Percentiles rank a stretch among this genome's conserved stretches.
Evolutionary conservation across 2,113 vertebrate species (phyloP).

Genomic region (Dunckerocampus dactyliophorus): DNA sequence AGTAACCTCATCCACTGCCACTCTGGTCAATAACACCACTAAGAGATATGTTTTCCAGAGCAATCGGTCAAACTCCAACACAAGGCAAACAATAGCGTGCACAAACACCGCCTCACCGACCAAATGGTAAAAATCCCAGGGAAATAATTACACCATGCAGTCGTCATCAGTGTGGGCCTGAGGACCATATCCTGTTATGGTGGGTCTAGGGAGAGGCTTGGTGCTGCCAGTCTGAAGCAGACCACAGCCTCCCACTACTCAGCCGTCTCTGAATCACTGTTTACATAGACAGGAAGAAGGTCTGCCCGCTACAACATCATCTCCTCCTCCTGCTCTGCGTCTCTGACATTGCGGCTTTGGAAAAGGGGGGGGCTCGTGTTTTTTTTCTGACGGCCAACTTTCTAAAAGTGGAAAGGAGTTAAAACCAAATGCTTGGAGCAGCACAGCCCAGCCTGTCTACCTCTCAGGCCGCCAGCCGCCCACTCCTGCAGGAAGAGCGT

Average conservation of each 20-base stretch:
- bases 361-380: slow-evolving; percentile 26
- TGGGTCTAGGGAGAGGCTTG: slow-evolving; percentile 50
- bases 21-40: slow-evolving; percentile 45
- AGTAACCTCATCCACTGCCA: slow-evolving; percentile 40
- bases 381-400: slow-evolving; percentile 59
- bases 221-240: slow-evolving; percentile 43
- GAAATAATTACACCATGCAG: slow-evolving; percentile 56
- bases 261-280: slow-evolving; percentile 64
- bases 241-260: slow-evolving; percentile 66
- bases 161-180: slow-evolving; percentile 40
- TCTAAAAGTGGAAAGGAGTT: slow-evolving; percentile 65
- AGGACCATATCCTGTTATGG: slow-evolving; percentile 69
- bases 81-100: slow-evolving; percentile 20
- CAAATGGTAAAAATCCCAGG: slow-evolving; percentile 39
- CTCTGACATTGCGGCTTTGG: slow-evolving; percentile 65
- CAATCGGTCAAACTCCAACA: slow-evolving; percentile 28
- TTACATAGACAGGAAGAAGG: slow-evolving; percentile 70
- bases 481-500: slow-evolving; percentile 24
- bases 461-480: slow-evolving; percentile 71
- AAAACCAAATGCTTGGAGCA: slow-evolving; percentile 48
- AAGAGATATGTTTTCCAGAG: slow-evolving; percentile 54
- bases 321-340: slow-evolving; percentile 55
- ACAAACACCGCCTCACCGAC: slow-evolving; percentile 35
- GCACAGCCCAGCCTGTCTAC: slow-evolving; percentile 70
- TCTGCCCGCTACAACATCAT: slow-evolving; percentile 53